Percentiles rank a stretch among this genome's conserved stretches.
Evolutionary conservation across 2,113 vertebrate species (phyloP).

Genomic region (Notarius quadriscutis): DNA sequence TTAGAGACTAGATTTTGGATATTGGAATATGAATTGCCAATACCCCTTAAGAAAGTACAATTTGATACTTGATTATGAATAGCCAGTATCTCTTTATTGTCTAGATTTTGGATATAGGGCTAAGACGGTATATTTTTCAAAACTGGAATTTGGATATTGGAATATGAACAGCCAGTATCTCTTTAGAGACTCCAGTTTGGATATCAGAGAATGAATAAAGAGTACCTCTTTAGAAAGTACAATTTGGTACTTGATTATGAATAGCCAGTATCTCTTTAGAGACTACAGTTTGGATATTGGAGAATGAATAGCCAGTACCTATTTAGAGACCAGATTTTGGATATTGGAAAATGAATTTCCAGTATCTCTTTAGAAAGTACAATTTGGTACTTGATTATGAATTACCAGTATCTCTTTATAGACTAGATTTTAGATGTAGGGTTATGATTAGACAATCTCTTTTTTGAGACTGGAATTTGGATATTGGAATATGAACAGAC

Average conservation of each 20-base stretch:
- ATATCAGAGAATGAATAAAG: not conserved
- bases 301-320: not conserved
- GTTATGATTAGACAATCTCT: too few species aligned
- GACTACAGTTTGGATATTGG: too few species aligned
- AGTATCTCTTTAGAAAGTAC: not conserved
- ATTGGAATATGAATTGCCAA: not conserved
- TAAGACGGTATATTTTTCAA: too few species aligned
- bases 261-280: too few species aligned
- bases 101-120: too few species aligned
- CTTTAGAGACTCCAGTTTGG: not conserved
- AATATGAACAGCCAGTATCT: not conserved
- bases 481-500: not conserved
- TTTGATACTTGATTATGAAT: not conserved
- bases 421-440: too few species aligned
- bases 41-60: not conserved
- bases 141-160: not conserved
- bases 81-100: too few species aligned
- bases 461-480: not conserved
- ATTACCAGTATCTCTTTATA: not conserved
- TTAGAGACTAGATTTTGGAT: not conserved
- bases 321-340: not conserved
- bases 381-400: not conserved
- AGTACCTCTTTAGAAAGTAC: too few species aligned
- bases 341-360: not conserved
- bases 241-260: too few species aligned